Evolutionary conservation across 2,888 invertebrate species (phyloP).

Genomic region (Aphidius colemani): DNA sequence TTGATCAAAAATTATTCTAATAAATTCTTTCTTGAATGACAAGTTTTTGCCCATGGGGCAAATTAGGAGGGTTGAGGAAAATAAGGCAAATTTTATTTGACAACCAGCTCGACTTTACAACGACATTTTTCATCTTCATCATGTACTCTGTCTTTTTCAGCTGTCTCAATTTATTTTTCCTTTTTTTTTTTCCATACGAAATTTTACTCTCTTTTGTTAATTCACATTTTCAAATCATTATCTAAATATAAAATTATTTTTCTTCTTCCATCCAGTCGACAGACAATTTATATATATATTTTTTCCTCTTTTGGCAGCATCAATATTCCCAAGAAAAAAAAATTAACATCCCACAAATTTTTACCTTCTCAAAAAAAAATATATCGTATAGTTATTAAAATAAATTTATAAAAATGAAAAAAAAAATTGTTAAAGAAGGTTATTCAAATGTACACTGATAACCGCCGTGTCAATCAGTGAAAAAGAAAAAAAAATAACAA

Average conservation of each 20-base stretch:
- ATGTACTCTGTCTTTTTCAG: too few species aligned
- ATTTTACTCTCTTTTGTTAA: too few species aligned
- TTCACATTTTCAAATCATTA: too few species aligned
- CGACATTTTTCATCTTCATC: too few species aligned
- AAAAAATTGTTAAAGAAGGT: constrained; percentile 31
- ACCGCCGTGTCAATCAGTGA: constrained; percentile 55
- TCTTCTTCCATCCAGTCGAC: constrained; percentile 8
- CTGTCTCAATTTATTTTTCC: too few species aligned
- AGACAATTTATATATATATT: constrained; percentile 26
- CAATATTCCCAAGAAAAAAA: constrained; percentile 10
- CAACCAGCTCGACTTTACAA: constrained; percentile 41
- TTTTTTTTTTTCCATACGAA: too few species aligned
- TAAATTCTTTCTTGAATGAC: constrained; percentile 50
- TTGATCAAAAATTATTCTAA: constrained; percentile 61
- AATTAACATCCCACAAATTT: constrained; percentile 15
- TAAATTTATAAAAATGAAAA: constrained; percentile 24
- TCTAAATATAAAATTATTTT: not conserved
- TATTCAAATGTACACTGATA: constrained; percentile 58
- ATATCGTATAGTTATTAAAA: constrained; percentile 21
- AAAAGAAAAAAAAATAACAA: constrained; percentile 42
- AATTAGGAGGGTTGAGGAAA: constrained; percentile 49
- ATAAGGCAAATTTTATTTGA: constrained; percentile 60
- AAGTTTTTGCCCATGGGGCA: constrained; percentile 41
- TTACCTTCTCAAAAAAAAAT: not conserved
- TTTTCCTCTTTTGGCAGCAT: constrained; percentile 3